These are phyloP conservation scores for Emydura subglobosa DNA, from an alignment of 2,113 vertebrate species.

Conservation along the genomic window DNA sequence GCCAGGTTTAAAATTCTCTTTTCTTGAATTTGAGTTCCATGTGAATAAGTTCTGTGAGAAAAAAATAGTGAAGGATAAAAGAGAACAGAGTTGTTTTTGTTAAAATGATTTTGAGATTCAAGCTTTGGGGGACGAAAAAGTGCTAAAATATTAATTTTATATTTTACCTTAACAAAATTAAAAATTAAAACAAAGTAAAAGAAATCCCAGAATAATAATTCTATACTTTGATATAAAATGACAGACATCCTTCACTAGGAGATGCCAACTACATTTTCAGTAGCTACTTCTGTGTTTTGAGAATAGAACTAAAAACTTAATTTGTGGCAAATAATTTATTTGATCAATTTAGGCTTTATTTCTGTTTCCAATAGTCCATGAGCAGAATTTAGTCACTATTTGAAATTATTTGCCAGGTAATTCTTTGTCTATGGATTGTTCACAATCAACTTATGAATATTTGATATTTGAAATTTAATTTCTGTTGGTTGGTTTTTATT, in stretches of 20 bases:
- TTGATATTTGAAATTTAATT: constrained; percentile 1
- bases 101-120: not conserved
- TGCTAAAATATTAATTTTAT: constrained; percentile 10
- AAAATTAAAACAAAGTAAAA: constrained; percentile 15
- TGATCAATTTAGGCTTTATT: not conserved
- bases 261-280: constrained; percentile 4
- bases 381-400: not conserved
- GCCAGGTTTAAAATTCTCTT: not conserved
- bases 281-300: constrained; percentile 34
- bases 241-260: constrained; percentile 35
- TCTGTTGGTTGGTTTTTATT: constrained; percentile 7
- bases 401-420: not conserved
- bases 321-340: constrained; percentile 42
- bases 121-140: not conserved
- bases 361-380: not conserved
- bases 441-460: not conserved
- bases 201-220: not conserved
- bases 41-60: not conserved
- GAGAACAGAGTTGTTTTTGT: not conserved
- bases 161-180: constrained; percentile 26
- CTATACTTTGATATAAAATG: constrained; percentile 10
- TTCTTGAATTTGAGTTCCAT: constrained; percentile 1
- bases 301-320: not conserved
- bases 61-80: not conserved
- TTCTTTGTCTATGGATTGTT: not conserved